Conservation (phyloP, 2,113 vertebrate genomes). For the Forbesichthys papilliferus region DNA sequence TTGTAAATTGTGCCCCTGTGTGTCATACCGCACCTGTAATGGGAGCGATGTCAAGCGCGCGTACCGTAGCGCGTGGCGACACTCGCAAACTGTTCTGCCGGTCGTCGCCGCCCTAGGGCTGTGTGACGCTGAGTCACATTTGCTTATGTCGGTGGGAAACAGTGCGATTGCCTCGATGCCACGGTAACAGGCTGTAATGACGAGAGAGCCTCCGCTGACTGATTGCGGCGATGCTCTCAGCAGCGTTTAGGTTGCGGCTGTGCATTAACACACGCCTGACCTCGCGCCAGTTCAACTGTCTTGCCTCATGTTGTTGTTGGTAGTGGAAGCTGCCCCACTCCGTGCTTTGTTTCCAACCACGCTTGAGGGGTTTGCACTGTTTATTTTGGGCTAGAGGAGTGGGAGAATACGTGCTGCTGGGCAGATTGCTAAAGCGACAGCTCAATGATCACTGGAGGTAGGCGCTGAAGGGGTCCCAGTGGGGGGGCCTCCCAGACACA, state of each 20-base stretch:
- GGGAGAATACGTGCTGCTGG: conserved; percentile 25
- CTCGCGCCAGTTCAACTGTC: background rate
- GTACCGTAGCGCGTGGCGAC: background rate
- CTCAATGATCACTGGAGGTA: background rate
- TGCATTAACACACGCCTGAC: background rate
- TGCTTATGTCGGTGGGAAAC: background rate
- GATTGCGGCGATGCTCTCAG: background rate
- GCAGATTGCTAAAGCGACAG: conserved; percentile 6
- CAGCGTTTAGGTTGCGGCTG: background rate
- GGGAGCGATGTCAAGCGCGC: background rate
- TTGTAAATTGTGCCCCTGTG: background rate
- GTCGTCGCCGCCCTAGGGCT: background rate
- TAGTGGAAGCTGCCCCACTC: background rate
- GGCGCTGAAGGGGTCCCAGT: conserved; percentile 1
- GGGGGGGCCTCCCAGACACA: no score
- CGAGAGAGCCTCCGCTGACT: background rate
- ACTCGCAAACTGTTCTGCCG: conserved; percentile 8
- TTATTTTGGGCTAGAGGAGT: conserved; percentile 27
- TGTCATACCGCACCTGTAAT: background rate
- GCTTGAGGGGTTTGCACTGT: background rate
- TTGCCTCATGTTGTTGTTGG: background rate
- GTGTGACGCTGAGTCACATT: background rate
- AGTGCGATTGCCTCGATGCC: background rate
- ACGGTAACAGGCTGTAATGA: background rate
- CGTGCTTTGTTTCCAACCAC: conserved; percentile 2